Conservation (phyloP, 2,113 vertebrate genomes). For the Passer montanus region DNA sequence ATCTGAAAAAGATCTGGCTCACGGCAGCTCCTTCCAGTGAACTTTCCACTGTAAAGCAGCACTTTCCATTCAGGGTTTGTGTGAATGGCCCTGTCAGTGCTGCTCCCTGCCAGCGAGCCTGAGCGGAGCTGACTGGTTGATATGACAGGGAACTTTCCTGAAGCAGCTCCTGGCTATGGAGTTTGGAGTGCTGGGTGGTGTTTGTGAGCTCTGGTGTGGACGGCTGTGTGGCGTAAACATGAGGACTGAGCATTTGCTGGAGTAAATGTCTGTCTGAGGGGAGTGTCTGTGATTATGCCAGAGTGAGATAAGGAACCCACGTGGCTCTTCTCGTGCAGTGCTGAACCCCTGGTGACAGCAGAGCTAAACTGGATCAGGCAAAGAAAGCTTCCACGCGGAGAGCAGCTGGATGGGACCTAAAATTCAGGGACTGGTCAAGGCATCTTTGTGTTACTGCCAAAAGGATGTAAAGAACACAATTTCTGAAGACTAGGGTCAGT, state of each 20-base stretch:
- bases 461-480: background rate
- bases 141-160: background rate
- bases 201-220: background rate
- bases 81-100: background rate
- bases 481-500: background rate
- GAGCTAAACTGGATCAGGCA: background rate
- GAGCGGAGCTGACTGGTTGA: background rate
- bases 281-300: background rate
- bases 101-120: background rate
- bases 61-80: background rate
- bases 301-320: background rate
- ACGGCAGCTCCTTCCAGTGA: background rate
- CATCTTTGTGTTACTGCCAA: background rate
- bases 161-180: background rate
- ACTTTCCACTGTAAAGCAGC: background rate
- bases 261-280: background rate
- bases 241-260: background rate
- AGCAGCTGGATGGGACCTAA: background rate
- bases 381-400: background rate
- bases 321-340: background rate
- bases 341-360: background rate
- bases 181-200: accelerated
- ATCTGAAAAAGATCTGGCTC: background rate
- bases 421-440: background rate
- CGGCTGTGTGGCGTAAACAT: background rate